These are phyloP conservation scores for Chlorodrepanis virens DNA, from an alignment of 2,113 vertebrate species.

Conservation along the genomic window DNA sequence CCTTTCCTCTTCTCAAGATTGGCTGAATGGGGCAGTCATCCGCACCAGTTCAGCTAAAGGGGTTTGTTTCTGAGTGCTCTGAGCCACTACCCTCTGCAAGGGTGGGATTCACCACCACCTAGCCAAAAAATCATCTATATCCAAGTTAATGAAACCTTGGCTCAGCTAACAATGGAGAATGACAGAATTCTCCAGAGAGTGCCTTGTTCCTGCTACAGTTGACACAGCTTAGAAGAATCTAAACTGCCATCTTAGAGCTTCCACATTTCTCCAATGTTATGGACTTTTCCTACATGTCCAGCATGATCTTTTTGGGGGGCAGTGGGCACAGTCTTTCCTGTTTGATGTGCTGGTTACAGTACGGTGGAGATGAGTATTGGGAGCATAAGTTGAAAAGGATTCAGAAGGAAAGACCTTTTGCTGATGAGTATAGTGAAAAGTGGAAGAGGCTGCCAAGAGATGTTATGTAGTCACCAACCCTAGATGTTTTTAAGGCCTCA, in stretches of 20 bases:
- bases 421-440: background rate
- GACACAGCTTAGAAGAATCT: background rate
- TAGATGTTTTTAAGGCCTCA: background rate
- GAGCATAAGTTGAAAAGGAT: background rate
- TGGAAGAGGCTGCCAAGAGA: background rate
- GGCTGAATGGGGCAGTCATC: background rate
- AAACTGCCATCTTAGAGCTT: background rate
- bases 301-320: background rate
- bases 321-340: background rate
- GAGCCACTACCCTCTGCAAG: background rate
- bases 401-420: background rate
- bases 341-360: background rate
- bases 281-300: background rate
- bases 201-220: background rate
- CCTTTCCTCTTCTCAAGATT: background rate
- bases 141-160: background rate
- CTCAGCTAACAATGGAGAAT: background rate
- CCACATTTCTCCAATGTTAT: background rate
- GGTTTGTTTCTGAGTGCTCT: constrained; percentile 17
- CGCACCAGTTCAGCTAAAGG: background rate
- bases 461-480: background rate
- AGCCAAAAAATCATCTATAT: background rate
- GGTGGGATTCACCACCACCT: background rate
- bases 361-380: background rate
- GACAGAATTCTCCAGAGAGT: background rate